These are phyloP conservation scores for Acinonyx jubatus DNA, from an alignment of 2,113 vertebrate genomes.

Conservation along the genomic window DNA sequence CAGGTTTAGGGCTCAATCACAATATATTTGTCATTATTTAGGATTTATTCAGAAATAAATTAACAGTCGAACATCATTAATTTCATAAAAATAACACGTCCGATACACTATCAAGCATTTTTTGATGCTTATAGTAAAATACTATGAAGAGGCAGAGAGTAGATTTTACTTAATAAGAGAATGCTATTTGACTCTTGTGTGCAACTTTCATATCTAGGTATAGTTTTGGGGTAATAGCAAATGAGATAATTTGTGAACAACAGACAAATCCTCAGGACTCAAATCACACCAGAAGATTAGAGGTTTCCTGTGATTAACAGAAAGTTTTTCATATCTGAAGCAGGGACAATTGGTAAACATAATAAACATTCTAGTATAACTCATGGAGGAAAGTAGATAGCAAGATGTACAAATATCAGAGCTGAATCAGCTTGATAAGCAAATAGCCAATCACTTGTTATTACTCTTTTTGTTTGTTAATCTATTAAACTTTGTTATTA, in stretches of 20 bases:
- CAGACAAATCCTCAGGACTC: not conserved
- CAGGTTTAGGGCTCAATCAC: not conserved
- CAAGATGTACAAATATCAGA: not conserved
- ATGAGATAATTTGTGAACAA: constrained; percentile 21
- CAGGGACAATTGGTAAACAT: not conserved
- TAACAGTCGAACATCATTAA: not conserved
- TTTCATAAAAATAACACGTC: constrained; percentile 19
- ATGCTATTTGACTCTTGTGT: not conserved
- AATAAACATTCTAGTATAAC: not conserved
- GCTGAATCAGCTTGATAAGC: not conserved
- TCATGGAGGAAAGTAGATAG: not conserved
- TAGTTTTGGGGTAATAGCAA: not conserved
- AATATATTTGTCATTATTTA: not conserved
- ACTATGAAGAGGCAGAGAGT: not conserved
- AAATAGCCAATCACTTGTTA: constrained; percentile 9
- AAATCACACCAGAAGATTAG: not conserved
- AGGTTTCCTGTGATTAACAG: not conserved
- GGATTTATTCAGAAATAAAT: constrained; percentile 36
- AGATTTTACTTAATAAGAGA: not conserved
- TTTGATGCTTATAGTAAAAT: not conserved
- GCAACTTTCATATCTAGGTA: not conserved
- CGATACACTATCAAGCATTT: not conserved
- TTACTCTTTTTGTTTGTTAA: constrained; percentile 17
- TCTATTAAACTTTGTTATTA: not conserved
- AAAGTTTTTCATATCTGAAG: not conserved